These are phyloP conservation scores for Mycetomoellerius zeteki DNA, from an alignment of 1,140 invertebrate genomes.

Conservation along the genomic window DNA sequence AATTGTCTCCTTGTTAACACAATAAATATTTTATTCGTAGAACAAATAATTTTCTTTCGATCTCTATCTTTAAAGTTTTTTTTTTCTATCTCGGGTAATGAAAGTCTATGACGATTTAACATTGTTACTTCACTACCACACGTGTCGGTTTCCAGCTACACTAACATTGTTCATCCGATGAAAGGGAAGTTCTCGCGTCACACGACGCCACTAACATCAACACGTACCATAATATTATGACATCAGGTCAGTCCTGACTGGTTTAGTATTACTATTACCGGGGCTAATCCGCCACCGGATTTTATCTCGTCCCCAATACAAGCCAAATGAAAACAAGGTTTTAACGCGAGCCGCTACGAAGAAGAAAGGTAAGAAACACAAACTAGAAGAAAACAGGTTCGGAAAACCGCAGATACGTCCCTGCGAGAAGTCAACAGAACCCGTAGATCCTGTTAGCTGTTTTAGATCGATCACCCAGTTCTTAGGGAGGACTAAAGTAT, in stretches of 20 bases:
- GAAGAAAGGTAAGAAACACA: constrained; percentile 24
- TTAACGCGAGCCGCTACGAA: not conserved
- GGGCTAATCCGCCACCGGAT: constrained; percentile 72
- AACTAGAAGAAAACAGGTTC: constrained; percentile 48
- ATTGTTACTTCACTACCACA: constrained; percentile 21
- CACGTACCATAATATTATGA: constrained; percentile 75
- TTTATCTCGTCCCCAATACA: constrained; percentile 65
- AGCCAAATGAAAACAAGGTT: constrained; percentile 69
- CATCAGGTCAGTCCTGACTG: constrained; percentile 62
- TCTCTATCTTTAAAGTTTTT: not conserved
- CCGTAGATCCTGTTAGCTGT: constrained; percentile 56
- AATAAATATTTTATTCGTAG: not conserved
- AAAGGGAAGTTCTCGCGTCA: constrained; percentile 40
- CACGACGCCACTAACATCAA: constrained; percentile 13
- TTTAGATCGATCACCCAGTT: constrained; percentile 69
- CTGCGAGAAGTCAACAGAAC: constrained; percentile 25
- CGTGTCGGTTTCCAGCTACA: constrained; percentile 15
- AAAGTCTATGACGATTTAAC: not conserved
- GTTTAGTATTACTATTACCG: constrained; percentile 64
- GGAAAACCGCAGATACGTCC: constrained; percentile 52
- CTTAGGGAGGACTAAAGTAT: not conserved
- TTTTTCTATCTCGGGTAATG: not conserved
- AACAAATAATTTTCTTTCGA: not conserved
- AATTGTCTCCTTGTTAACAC: not conserved
- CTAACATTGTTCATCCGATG: not conserved